Conservation (phyloP, 2,113 vertebrate genomes). For the Ceyx melanurus region DNA sequence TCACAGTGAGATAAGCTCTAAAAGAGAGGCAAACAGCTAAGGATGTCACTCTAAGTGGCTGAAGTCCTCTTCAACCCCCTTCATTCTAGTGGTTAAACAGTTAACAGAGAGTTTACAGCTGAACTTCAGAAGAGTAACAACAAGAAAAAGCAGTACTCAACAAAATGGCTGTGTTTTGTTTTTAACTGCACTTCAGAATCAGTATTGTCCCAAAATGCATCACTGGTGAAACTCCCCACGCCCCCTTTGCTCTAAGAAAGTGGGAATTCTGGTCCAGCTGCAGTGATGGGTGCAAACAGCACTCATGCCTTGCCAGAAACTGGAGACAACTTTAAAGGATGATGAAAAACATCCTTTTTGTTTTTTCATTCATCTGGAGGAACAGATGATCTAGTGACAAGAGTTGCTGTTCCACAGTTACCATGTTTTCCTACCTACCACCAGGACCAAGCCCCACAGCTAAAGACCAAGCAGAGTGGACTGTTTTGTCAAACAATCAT, state of each 20-base stretch:
- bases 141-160: neutral
- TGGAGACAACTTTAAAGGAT: neutral
- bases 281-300: neutral
- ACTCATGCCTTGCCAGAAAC: neutral
- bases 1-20: slow-evolving; percentile 93
- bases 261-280: neutral
- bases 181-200: neutral
- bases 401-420: neutral
- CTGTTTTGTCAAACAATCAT: neutral
- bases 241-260: neutral
- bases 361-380: too few species aligned
- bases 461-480: neutral
- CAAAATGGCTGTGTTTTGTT: neutral
- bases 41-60: neutral
- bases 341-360: neutral
- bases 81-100: neutral
- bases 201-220: neutral
- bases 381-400: neutral
- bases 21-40: neutral
- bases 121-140: neutral
- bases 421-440: neutral
- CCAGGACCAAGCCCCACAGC: neutral
- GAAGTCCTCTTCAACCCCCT: neutral
- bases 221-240: neutral
- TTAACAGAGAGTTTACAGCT: neutral